A percentile compares a stretch with the other conserved stretches of the same genome.
Evolutionary conservation across 2,888 invertebrate species (phyloP).

Genomic region (Lordiphosa andalusiaca): DNA sequence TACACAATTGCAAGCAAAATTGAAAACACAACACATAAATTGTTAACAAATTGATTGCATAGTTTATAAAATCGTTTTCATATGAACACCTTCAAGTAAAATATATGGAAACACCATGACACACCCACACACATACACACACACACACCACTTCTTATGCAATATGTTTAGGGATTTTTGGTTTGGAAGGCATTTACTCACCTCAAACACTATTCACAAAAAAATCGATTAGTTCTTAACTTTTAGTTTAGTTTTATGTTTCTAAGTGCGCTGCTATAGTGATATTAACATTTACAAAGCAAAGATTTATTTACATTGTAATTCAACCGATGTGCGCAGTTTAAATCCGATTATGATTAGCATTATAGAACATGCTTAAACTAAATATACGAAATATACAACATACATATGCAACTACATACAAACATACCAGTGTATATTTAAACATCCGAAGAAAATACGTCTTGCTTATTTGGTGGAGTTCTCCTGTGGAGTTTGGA

Average conservation of each 20-base stretch:
- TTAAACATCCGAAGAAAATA: too few relatives aligned
- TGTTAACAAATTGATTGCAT: conserved; percentile 42
- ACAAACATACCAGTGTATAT: neutral
- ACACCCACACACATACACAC: conserved; percentile 14
- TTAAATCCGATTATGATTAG: conserved; percentile 65
- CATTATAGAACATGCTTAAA: conserved; percentile 70
- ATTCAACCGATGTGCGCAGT: conserved; percentile 34
- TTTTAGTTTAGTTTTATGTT: conserved; percentile 41
- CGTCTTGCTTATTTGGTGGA: too few relatives aligned
- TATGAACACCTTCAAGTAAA: conserved; percentile 23
- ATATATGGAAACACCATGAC: conserved; percentile 6
- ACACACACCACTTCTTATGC: conserved; percentile 19
- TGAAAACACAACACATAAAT: conserved; percentile 23
- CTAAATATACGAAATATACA: conserved; percentile 75
- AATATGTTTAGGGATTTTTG: conserved; percentile 25
- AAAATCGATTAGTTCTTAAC: conserved; percentile 34
- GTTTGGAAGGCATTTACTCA: conserved; percentile 17
- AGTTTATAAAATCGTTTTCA: conserved; percentile 69
- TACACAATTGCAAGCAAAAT: conserved; percentile 8
- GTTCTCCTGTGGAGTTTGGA: too few relatives aligned
- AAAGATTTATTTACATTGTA: conserved; percentile 62
- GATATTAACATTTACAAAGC: conserved; percentile 68
- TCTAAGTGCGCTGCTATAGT: conserved; percentile 71
- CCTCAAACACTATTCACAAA: too few relatives aligned
- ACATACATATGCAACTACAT: conserved; percentile 35